Base-by-base conservation (phyloP, 2,888 invertebrate genomes). In the Drosophila recens region DNA sequence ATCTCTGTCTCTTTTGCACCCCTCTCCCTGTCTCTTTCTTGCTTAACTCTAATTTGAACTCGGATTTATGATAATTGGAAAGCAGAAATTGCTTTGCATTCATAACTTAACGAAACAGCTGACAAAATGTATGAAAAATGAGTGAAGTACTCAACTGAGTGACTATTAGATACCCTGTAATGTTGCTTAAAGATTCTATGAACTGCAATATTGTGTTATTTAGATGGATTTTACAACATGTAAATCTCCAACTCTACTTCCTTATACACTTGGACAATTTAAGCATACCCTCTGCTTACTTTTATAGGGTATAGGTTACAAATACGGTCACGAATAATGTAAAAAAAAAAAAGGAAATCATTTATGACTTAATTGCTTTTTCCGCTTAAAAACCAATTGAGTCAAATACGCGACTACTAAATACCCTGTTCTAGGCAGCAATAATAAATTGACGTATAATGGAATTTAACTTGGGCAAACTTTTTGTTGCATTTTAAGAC, bases 291-390 rank as follows among this genome's bases (percentile, higher is more conserved):
- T n/a, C 9, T 38, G 1, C 1, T 4, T 3, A n/a, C 15, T 0
- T 27, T 23, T 17, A 23, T 0, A 34, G 61, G 53, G 54, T 43
- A 43, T 43, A 9, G 4, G 6, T 6, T 23, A 27, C 27, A 53
- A 40, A 30, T 53, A 53, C 15, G 40, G 20, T 23, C 33, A 43
- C 34, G 36, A 8, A 8, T 30, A 30, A 30, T 52, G 42, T 33
- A n/a, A 8, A 42, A 23, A 61, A 42, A 23, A 61, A 61, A n/a
- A 34, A 13, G 42, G 8, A 40, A 52, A 61, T 15, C 11, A 23
- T 61, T 43, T 53, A 53, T 43, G 52, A 17, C 30, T 53, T 53
- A 43, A 61, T 61, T 61, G 53, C 61, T 43, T 61, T 58, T 61
- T 53, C 61, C 10, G 15, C 23, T 36, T 38, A 61, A 53, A 36